Conservation (phyloP, 2,797 vertebrate genomes). For the Acanthurus leucopareius region DNA sequence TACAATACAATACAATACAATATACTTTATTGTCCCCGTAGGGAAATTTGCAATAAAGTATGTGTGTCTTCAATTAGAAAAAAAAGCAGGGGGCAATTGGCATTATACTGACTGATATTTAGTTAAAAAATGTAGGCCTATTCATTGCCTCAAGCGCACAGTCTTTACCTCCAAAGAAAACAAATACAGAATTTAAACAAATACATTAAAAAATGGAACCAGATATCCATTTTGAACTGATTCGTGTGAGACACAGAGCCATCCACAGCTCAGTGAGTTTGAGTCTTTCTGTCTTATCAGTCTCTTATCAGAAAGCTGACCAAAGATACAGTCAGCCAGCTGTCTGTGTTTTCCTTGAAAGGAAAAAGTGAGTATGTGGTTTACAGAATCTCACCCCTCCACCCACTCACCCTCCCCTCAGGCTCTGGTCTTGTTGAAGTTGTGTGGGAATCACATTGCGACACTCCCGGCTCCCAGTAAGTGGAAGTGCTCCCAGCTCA, state of each 20-base stretch:
- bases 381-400: constrained; percentile 16
- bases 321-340: background rate
- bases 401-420: constrained; percentile 67
- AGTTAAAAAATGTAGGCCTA: no score
- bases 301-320: background rate
- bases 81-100: background rate
- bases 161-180: no score
- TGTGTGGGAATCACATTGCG: constrained; percentile 91
- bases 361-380: constrained; percentile 27
- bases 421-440: constrained; percentile 89
- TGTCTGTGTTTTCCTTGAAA: constrained; percentile 23
- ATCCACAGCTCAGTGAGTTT: background rate
- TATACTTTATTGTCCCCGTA: no score
- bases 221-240: background rate
- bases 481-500: constrained; percentile 93
- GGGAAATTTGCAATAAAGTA: background rate
- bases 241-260: background rate
- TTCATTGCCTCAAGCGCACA: no score
- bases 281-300: background rate
- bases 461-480: constrained; percentile 87
- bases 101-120: background rate
- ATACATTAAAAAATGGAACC: no score
- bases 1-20: no score
- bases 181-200: no score
- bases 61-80: background rate